phyloP scores from a whole-genome alignment of 2,113 vertebrate genomes.

The Rhipidura dahli region DNA sequence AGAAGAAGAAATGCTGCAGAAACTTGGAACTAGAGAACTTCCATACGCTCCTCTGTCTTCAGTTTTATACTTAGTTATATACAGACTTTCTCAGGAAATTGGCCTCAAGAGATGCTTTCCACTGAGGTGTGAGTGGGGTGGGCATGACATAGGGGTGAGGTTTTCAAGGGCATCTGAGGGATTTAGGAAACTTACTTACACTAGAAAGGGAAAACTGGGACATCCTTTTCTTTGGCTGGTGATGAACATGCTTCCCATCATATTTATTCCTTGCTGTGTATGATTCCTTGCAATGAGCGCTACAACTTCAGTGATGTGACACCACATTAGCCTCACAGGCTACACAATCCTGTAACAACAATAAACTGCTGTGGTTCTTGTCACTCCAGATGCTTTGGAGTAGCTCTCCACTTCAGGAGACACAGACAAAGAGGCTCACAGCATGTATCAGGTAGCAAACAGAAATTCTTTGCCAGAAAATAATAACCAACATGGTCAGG shows the following conservation, averaged over 20 bases:
- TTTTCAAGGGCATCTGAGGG: neutral
- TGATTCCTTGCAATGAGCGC: neutral
- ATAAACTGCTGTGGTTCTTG: neutral
- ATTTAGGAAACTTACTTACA: neutral
- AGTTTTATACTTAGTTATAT: neutral
- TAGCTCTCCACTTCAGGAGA: neutral
- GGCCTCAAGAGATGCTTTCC: neutral
- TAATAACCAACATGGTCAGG: neutral
- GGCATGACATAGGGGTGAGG: neutral
- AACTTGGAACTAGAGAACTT: neutral
- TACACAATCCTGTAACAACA: neutral
- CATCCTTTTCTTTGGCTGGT: neutral
- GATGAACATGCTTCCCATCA: neutral
- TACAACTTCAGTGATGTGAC: neutral
- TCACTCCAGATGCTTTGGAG: neutral
- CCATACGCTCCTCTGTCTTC: neutral
- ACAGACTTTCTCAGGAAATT: neutral
- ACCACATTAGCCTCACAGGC: neutral
- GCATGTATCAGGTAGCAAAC: neutral
- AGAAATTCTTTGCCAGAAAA: neutral
- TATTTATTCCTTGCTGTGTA: neutral
- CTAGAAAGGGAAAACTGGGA: neutral
- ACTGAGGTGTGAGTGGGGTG: neutral
- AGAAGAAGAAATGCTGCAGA: neutral
- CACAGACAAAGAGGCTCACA: neutral